These are phyloP conservation scores for Onychorhynchus coronatus DNA, from an alignment of 2,113 vertebrate genomes.

Conservation along the genomic window DNA sequence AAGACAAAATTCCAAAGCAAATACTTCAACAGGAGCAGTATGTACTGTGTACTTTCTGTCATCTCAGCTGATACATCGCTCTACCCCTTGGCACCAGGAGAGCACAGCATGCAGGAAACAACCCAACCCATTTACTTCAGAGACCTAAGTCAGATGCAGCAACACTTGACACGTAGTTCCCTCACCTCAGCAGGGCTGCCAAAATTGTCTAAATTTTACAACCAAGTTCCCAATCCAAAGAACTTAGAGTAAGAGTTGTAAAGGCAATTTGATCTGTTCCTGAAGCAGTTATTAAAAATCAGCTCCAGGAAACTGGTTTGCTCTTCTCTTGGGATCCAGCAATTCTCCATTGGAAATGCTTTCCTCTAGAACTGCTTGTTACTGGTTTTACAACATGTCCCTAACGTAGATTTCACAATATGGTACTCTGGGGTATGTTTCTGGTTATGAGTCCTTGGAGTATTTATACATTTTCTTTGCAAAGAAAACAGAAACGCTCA, in stretches of 20 bases:
- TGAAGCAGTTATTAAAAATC: background rate
- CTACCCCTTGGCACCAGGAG: background rate
- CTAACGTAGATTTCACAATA: background rate
- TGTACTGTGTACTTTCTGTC: background rate
- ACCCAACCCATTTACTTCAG: background rate
- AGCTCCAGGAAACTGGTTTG: background rate
- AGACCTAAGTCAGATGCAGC: background rate
- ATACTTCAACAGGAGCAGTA: background rate
- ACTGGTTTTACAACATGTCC: background rate
- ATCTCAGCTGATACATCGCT: background rate
- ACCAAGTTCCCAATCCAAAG: background rate
- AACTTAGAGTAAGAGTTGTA: background rate
- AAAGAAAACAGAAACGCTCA: background rate
- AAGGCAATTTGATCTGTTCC: background rate
- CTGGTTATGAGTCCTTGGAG: background rate
- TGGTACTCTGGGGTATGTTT: background rate
- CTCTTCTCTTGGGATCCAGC: background rate
- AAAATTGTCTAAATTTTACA: background rate
- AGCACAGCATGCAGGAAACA: background rate
- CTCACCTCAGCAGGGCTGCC: background rate
- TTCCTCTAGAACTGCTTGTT: background rate
- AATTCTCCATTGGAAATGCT: background rate
- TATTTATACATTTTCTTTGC: background rate
- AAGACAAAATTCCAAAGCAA: background rate
- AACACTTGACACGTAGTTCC: background rate